Evolutionary conservation across 2,113 vertebrate species (phyloP).

Genomic region (Tympanuchus pallidicinctus): DNA sequence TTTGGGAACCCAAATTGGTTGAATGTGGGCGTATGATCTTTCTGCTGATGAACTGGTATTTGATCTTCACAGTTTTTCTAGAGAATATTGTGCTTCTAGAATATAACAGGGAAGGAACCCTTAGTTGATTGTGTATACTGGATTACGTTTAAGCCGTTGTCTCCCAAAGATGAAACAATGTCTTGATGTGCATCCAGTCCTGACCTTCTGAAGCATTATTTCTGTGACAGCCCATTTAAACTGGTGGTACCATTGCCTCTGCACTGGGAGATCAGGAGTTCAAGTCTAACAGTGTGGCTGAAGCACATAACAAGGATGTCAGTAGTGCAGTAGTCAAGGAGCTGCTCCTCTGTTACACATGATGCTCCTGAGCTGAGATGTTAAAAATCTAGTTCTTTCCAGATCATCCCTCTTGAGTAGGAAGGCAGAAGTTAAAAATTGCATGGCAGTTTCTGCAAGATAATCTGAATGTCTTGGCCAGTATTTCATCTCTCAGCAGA

Average conservation of each 20-base stretch:
- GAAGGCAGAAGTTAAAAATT: background rate
- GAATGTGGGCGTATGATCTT: background rate
- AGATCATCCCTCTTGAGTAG: background rate
- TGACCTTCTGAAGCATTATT: background rate
- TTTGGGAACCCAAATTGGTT: background rate
- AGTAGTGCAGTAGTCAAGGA: background rate
- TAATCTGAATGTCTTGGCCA: background rate
- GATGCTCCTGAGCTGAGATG: background rate
- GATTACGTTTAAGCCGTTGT: background rate
- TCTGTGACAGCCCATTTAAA: background rate
- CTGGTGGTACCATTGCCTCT: background rate
- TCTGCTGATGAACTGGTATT: too few species aligned
- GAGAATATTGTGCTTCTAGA: background rate
- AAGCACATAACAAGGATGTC: background rate
- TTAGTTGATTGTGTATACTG: background rate
- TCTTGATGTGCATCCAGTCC: background rate
- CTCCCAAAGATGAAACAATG: fast-evolving
- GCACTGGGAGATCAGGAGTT: background rate
- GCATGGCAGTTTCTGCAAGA: background rate
- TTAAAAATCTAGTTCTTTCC: background rate
- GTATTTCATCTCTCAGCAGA: background rate
- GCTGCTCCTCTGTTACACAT: background rate
- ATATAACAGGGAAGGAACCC: background rate
- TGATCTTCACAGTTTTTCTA: background rate
- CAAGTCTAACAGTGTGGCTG: background rate